Conservation (phyloP, 2,113 vertebrate species). For the Apteryx mantelli region DNA sequence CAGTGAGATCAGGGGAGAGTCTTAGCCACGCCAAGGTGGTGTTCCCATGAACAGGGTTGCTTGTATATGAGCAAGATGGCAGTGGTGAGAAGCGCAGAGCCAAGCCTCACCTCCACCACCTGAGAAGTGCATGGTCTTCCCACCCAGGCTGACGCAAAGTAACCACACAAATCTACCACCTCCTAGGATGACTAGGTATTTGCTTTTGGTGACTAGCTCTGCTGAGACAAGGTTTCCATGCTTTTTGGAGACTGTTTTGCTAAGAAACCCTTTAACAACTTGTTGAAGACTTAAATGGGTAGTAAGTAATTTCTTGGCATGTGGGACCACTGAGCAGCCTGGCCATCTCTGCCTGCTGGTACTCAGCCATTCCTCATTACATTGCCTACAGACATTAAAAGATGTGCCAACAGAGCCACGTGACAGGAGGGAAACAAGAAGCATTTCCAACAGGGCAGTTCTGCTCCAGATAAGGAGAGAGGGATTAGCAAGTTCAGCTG, state of each 20-base stretch:
- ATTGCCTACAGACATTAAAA: neutral
- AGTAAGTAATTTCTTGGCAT: neutral
- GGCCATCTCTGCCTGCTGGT: neutral
- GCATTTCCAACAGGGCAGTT: neutral
- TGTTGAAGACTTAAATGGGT: neutral
- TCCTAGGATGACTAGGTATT: neutral
- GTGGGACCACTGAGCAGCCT: neutral
- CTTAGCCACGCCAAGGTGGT: neutral
- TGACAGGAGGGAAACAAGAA: neutral
- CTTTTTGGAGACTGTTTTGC: neutral
- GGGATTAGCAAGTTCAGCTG: neutral
- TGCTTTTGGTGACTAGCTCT: neutral
- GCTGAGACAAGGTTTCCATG: neutral
- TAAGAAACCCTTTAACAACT: neutral
- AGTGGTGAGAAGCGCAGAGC: neutral
- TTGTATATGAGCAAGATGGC: neutral
- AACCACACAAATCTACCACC: neutral
- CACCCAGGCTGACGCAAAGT: neutral
- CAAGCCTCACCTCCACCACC: neutral
- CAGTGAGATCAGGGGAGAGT: neutral
- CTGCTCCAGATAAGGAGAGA: neutral
- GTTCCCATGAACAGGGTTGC: neutral
- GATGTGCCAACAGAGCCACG: neutral
- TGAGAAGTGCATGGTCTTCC: fast-evolving
- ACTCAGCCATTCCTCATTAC: neutral